These are phyloP conservation scores for Liposcelis brunnea DNA, from an alignment of 2,888 invertebrate species.

Conservation along the genomic window DNA sequence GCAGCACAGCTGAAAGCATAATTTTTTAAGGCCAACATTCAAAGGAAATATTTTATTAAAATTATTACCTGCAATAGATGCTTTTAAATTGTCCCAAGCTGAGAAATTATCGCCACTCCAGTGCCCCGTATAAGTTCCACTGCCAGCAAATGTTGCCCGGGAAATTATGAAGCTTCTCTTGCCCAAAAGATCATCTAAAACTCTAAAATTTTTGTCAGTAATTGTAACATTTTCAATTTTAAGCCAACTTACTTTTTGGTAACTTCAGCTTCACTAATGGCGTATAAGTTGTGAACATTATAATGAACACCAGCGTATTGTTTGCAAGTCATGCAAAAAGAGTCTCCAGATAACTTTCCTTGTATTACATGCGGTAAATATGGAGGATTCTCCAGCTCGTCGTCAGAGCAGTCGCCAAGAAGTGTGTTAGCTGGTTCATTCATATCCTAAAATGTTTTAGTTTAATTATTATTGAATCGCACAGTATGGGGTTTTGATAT, in stretches of 20 bases:
- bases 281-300: slow-evolving; percentile 63
- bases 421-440: slow-evolving; percentile 70
- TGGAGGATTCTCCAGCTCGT: slow-evolving; percentile 43
- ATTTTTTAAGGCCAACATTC: no score
- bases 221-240: no score
- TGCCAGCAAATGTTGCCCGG: slow-evolving; percentile 58
- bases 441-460: slow-evolving; percentile 43
- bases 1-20: background rate
- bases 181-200: slow-evolving; percentile 42
- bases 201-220: slow-evolving; percentile 29
- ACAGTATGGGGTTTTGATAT: background rate
- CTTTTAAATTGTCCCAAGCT: slow-evolving; percentile 17
- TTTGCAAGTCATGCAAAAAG: slow-evolving; percentile 55
- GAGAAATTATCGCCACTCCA: slow-evolving; percentile 73
- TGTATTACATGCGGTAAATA: slow-evolving; percentile 49
- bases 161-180: slow-evolving; percentile 63
- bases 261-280: slow-evolving; percentile 51
- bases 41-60: no score
- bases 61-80: no score
- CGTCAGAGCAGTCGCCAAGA: slow-evolving; percentile 37
- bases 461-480: background rate
- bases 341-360: slow-evolving; percentile 40
- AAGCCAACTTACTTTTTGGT: slow-evolving; percentile 44
- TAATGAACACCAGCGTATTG: slow-evolving; percentile 54
- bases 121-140: slow-evolving; percentile 56